These are phyloP conservation scores for Drosophila bunnanda DNA, from an alignment of 2,888 invertebrate species.

Conservation along the genomic window DNA sequence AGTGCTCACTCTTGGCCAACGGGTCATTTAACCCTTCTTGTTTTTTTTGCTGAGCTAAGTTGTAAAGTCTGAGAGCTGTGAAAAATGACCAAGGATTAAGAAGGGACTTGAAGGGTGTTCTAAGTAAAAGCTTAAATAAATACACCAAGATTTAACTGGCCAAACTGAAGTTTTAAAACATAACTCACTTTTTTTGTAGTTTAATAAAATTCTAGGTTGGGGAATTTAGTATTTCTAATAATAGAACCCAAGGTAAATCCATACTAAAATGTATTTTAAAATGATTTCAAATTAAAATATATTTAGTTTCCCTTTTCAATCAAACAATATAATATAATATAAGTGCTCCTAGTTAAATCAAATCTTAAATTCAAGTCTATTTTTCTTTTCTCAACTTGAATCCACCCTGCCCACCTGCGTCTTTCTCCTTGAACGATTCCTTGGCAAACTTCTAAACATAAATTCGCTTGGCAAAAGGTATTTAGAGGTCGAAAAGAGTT, in stretches of 20 bases:
- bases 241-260: too few relatives aligned
- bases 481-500: constrained; percentile 53
- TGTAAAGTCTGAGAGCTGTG: constrained; percentile 13
- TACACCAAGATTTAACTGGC: not conserved
- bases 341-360: not conserved
- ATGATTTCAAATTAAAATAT: too few relatives aligned
- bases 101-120: not conserved
- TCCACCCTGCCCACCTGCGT: not conserved
- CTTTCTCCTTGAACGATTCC: not conserved
- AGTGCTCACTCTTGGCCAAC: constrained; percentile 46
- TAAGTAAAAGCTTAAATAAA: not conserved
- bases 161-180: not conserved
- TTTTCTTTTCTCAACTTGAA: not conserved
- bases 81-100: constrained; percentile 19
- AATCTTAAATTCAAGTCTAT: not conserved
- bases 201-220: too few relatives aligned
- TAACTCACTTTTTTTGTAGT: too few relatives aligned
- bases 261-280: too few relatives aligned
- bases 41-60: constrained; percentile 6
- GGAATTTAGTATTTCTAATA: not conserved
- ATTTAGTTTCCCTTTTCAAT: too few relatives aligned
- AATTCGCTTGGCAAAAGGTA: constrained; percentile 8
- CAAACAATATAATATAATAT: too few relatives aligned
- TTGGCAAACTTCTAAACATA: constrained; percentile 8
- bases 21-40: constrained; percentile 63